Evolutionary conservation across 2,797 vertebrate genomes (phyloP), one percentile per base, ranked within the genome.

Genomic region (Trachurus trachurus): DNA sequence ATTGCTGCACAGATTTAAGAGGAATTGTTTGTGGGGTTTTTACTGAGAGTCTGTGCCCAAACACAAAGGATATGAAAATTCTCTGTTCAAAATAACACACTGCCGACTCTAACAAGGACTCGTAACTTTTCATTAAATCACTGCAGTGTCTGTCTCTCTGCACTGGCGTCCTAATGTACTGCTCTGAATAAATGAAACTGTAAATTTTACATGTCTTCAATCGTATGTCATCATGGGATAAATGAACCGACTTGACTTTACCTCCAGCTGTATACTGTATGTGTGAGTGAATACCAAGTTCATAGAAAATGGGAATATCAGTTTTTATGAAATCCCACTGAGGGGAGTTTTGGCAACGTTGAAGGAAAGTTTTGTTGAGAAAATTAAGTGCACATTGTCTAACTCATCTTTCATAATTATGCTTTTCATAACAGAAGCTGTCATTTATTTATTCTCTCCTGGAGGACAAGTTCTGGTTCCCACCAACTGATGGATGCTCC

Each of bases 1-100:
- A 71, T 65, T 17, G 49, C 19, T 54, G 19, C 9, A 10, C 5
- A 3, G 44, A 76, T 81, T 75, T 67, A 75, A 71, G 74, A 73
- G n/a, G 66, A 60, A 66, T 60, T 71, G 13, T 71, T 21, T 69
- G 31, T 57, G 13, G 5, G 17, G 12, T 29, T 85, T 71, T 53
- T 65, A 49, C n/a, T 52, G 53, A 34, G 15, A 54, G 49, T 64
- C 59, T 21, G 21, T 57, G 22, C 17, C 21, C 1, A n/a, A 70
- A 52, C 10, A 71, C 2, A 40, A 76, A 75, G 19, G 9, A 68
- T 57, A 59, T 70, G 29, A 56, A 71, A 80, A 57, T 50, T 13
- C 42, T 62, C 45, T 7, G 50, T 22, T 79, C 10, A 78, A 74
- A 71, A 70, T 10, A 44, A 34, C 9, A 59, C 11, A 21, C 37